Base-by-base conservation (phyloP, 2,888 invertebrate species). In the Argyra leucocephala region DNA sequence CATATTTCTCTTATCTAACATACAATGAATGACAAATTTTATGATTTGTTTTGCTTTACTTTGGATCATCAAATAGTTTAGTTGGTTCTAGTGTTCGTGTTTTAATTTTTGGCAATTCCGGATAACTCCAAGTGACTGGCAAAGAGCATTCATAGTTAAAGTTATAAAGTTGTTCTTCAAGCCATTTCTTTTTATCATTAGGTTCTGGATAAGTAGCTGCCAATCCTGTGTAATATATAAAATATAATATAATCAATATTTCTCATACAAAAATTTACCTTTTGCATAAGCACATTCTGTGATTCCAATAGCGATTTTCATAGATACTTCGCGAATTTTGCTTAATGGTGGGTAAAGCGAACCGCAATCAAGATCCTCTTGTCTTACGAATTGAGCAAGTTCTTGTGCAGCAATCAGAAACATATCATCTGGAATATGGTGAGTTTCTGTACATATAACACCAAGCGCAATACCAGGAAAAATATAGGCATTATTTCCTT, bases 401-500 rank as follows among this genome's bases (percentile, higher is more conserved):
- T 91, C 92, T 83, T 91, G 88, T n/a, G 98, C 96, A 18, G 99
- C 93, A 64, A 92, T 87, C 63, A 99, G 83, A 85, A 99, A 99
- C 80, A 97, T 85, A 69, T 90, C 89, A 76, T 99, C 96, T 7
- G 89, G 88, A 75, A 99, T 94, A 75, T 96, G 95, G 76, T 94
- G 91, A 6, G 95, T 90, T 65, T 93, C 91, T 36, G 95, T 93
- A 21, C 89, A 87, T 70, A 97, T 92, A 10, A 95, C 91, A 10
- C 96, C 99, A 22, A 99, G 85, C 12, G 96, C 96, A 65, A 96
- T 83, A 6, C 98, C 99, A 0, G 98, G 98, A 83, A 95, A 96
- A 74, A 97, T 96, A 80, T 97, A 97, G 0, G 96, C 92, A 80
- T 97, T 97, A 81, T 96, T 97, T 67, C 98, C 98, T 78, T 99